Base-by-base conservation (phyloP, 2,797 vertebrate genomes). In the Threskiornis aethiopicus region DNA sequence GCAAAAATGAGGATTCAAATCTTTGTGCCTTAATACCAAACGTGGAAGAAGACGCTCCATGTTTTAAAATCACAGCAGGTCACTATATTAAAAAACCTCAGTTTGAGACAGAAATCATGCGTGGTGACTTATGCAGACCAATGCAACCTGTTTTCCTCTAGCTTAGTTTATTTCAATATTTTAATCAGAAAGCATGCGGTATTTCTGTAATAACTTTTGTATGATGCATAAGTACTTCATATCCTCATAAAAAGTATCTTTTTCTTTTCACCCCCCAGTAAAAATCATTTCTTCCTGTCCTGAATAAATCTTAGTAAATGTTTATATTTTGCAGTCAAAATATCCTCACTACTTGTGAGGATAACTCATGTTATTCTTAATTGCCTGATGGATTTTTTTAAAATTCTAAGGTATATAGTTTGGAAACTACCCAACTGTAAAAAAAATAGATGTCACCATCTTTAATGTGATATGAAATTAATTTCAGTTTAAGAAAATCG, bases 251-350 rank as follows among this genome's bases (percentile, higher is more conserved):
- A 70, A 58, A 33, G 6, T 39, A 47, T 5, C 1, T 44, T 54
- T 84, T 58, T 35, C 9, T 75, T 69, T 35, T 28, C 8, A 18
- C 1, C 9, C 8, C 13, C 26, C 12, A 52, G 19, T 24, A 67
- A 93, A 90, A 78, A 86, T 20, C 13, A 61, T 3, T 46, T 33
- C 21, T 71, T 87, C 46, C 33, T 26, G 29, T 84, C 42, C 39
- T 89, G 65, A 89, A 54, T 91, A 95, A 88, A 87, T 91, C 24
- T 72, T 59, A 42, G 18, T 76, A 82, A 55, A 33, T 47, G 11
- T 58, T 94, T 83, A 19, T 88, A 75, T 72, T 96, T 96, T 96
- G 25, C 29, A 62, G 49, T 91, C 75, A 93, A 69, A 65, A 69
- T 94, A 52, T 35, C 37, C 17, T 90, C 39, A 78, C 90, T 82